These are phyloP conservation scores for Amphipoea oculea DNA, from an alignment of 2,888 invertebrate genomes.

Conservation along the genomic window DNA sequence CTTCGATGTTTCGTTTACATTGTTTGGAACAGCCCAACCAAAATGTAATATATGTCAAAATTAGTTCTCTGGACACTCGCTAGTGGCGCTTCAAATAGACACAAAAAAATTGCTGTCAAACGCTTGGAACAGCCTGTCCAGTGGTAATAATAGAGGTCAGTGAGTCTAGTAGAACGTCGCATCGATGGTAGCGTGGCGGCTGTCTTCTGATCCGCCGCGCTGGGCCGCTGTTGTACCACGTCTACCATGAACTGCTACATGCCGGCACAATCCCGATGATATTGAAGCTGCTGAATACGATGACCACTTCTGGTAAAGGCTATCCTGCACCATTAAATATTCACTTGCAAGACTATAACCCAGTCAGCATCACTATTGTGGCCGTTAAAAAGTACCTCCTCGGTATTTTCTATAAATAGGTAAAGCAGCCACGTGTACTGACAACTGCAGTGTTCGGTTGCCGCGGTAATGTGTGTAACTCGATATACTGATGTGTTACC, in stretches of 20 bases:
- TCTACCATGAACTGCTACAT: not conserved
- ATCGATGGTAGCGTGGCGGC: not conserved
- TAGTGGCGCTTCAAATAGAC: too few relatives aligned
- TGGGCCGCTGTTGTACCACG: not conserved
- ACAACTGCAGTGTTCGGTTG: constrained; percentile 49
- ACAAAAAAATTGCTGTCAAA: too few relatives aligned
- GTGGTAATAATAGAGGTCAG: too few relatives aligned
- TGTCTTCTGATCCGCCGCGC: not conserved
- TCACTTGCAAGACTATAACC: not conserved
- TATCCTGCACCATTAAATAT: not conserved
- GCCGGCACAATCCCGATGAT: not conserved
- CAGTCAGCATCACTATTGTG: constrained; percentile 8
- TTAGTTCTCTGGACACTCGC: too few relatives aligned
- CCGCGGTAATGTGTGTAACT: constrained; percentile 63
- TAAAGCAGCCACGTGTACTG: constrained; percentile 46
- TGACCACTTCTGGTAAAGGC: not conserved
- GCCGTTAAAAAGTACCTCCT: constrained; percentile 15
- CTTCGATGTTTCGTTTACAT: too few relatives aligned
- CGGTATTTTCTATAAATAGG: constrained; percentile 59
- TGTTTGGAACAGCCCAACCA: too few relatives aligned
- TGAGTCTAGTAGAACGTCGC: not conserved
- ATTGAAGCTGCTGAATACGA: not conserved
- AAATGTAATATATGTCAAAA: too few relatives aligned
- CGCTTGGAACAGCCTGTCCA: too few relatives aligned
- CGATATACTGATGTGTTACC: constrained; percentile 47